Evolutionary conservation across 2,797 vertebrate genomes (phyloP).

Genomic region (Pachyuromys duprasi): DNA sequence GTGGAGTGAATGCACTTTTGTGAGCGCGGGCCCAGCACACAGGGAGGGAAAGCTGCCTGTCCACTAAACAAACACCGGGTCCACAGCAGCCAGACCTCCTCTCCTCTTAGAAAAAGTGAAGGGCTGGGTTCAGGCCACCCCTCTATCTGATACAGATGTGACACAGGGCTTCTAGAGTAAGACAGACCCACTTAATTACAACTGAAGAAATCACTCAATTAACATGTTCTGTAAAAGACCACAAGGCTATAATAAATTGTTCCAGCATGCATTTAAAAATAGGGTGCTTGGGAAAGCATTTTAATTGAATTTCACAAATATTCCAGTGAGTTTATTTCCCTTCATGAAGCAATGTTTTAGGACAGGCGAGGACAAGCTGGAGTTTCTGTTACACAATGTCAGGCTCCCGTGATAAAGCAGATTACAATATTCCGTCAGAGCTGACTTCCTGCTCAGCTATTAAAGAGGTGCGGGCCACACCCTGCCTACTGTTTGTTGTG

Average conservation of each 20-base stretch:
- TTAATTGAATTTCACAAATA: conserved; percentile 87
- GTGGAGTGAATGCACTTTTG: conserved; percentile 68
- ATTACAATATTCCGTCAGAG: conserved; percentile 89
- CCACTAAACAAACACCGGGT: conserved; percentile 29
- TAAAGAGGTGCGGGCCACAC: conserved; percentile 80
- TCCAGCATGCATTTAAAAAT: conserved; percentile 28
- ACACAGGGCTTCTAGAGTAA: background rate
- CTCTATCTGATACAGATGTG: background rate
- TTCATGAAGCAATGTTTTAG: conserved; percentile 87
- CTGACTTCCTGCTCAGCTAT: conserved; percentile 87
- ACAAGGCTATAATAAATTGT: conserved; percentile 47
- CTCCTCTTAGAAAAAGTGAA: conserved; percentile 36
- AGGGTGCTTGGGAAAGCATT: conserved; percentile 81
- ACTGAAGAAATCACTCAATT: background rate
- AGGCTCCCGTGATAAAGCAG: conserved; percentile 88
- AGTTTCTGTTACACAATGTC: conserved; percentile 92
- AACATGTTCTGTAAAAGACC: conserved; percentile 44
- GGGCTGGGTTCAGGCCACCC: conserved; percentile 13
- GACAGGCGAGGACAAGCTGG: conserved; percentile 90
- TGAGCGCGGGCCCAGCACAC: conserved; percentile 54
- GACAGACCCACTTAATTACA: background rate
- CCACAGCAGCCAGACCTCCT: conserved; percentile 44
- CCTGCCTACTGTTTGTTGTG: conserved; percentile 83
- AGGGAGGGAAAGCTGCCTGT: conserved; percentile 63
- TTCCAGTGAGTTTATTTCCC: conserved; percentile 86